Base-by-base conservation (phyloP, 1,140 invertebrate genomes). In the Hypsibius dujardini region DNA sequence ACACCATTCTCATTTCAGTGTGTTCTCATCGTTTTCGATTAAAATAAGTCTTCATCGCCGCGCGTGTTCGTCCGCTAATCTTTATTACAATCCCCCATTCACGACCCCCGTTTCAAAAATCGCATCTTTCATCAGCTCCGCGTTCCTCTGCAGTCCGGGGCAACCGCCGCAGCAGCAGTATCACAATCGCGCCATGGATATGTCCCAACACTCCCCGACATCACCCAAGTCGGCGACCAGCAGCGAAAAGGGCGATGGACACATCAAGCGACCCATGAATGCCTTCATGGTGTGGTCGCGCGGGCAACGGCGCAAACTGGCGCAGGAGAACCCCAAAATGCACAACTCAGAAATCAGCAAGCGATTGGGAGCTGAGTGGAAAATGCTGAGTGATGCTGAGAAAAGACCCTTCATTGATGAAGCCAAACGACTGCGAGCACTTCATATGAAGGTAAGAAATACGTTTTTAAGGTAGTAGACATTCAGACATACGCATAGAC, bases 321-420 rank as follows among this genome's bases (percentile, higher is more conserved):
- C 77, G 2, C 76, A 78, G 70, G 75, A 77, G 56, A 76, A 79
- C 69, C 79, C 78, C 12, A 76, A 77, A 70, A 77, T 79, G 77
- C 78, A 79, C 74, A 78, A 75, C 69, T 94, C 91, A 0, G 92
- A 95, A 80, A 96, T 96, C 74, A 91, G 88, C 50, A 95, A 95
- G 80, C 83, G 90, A 59, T 82, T 96, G 28, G 93, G 92, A 74
- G 90, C 92, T 1, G 90, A 95, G 82, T 96, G 93, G 93, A 96
- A 96, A 79, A 82, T 90, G 28, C 82, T 96, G 12, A 87, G 88
- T 15, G 95, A 98, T 79, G 87, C 90, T 71, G 92, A 96, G 77
- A 98, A 98, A 81, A 83, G 93, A 74, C 95, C 95, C 1, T 98
- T 97, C 81, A 98, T 98, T 73, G 95, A 98, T 78, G 92, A 97